Evolutionary conservation across 2,888 invertebrate genomes (phyloP).

Genomic region (Sthenelais limicola): DNA sequence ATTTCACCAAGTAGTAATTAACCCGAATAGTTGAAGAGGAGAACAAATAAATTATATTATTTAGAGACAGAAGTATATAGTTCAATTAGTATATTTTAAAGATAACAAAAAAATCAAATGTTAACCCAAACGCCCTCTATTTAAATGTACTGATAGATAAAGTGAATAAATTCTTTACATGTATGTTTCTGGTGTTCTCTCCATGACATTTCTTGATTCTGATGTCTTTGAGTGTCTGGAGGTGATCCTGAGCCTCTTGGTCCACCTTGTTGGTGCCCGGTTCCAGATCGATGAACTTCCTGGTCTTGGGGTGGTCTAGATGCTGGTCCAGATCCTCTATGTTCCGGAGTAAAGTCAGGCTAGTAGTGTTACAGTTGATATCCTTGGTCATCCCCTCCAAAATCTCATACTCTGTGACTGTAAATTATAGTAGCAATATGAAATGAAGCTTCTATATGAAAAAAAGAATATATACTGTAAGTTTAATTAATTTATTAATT

Average conservation of each 20-base stretch:
- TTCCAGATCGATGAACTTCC: slow-evolving; percentile 18
- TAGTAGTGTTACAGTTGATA: slow-evolving; percentile 42
- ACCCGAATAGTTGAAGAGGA: too few relatives aligned
- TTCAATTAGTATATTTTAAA: too few relatives aligned
- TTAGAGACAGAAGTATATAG: too few relatives aligned
- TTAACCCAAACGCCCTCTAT: too few relatives aligned
- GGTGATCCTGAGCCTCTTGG: slow-evolving; percentile 49
- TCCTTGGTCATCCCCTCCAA: slow-evolving; percentile 48
- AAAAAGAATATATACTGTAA: background rate
- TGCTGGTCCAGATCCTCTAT: slow-evolving; percentile 49
- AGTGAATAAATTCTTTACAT: too few relatives aligned
- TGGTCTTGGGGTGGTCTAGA: slow-evolving; percentile 23
- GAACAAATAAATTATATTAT: too few relatives aligned
- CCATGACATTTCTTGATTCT: slow-evolving; percentile 23
- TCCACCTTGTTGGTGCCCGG: slow-evolving; percentile 42
- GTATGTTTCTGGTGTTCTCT: slow-evolving; percentile 16
- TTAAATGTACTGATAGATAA: too few relatives aligned
- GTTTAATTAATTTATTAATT: too few relatives aligned
- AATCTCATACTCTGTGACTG: slow-evolving; percentile 55
- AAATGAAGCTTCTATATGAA: background rate
- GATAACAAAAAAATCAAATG: too few relatives aligned
- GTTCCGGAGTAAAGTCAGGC: slow-evolving; percentile 50
- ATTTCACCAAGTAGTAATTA: too few relatives aligned
- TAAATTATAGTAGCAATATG: too few relatives aligned
- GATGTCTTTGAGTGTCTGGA: slow-evolving; percentile 37